A percentile compares a stretch with the other conserved stretches of the same genome.
Evolutionary conservation across 1,140 invertebrate genomes (phyloP).

Genomic region (Belonocnema kinseyi): DNA sequence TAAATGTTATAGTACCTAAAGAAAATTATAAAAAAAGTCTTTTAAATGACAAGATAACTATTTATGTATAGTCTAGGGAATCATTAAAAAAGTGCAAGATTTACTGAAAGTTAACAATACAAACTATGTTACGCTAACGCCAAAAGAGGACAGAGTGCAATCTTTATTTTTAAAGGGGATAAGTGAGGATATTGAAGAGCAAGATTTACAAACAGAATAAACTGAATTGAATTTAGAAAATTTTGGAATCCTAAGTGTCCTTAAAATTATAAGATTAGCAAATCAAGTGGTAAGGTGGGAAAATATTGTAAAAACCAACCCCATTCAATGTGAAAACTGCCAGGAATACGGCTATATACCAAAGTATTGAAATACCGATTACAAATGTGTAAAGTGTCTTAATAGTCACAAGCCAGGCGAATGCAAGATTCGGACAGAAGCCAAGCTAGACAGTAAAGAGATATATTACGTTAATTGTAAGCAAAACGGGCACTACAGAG

Average conservation of each 20-base stretch:
- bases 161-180: not conserved
- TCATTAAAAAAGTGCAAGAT: not conserved
- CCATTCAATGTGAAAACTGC: not conserved
- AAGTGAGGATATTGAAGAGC: not conserved
- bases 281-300: not conserved
- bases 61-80: too few relatives aligned
- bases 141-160: not conserved
- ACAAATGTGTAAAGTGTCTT: not conserved
- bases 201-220: not conserved
- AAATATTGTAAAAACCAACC: not conserved
- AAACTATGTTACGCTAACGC: not conserved
- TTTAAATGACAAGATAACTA: too few relatives aligned
- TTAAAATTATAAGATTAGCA: not conserved
- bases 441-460: not conserved
- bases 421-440: not conserved
- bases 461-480: conserved; percentile 18
- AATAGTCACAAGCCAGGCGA: not conserved
- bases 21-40: too few relatives aligned
- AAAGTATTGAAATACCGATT: not conserved
- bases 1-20: too few relatives aligned
- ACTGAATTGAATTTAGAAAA: not conserved
- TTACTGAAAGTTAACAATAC: not conserved
- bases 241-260: not conserved
- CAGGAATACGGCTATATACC: not conserved
- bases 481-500: not conserved